Base-by-base conservation (phyloP, 2,797 vertebrate species). In the Sciurus carolinensis region DNA sequence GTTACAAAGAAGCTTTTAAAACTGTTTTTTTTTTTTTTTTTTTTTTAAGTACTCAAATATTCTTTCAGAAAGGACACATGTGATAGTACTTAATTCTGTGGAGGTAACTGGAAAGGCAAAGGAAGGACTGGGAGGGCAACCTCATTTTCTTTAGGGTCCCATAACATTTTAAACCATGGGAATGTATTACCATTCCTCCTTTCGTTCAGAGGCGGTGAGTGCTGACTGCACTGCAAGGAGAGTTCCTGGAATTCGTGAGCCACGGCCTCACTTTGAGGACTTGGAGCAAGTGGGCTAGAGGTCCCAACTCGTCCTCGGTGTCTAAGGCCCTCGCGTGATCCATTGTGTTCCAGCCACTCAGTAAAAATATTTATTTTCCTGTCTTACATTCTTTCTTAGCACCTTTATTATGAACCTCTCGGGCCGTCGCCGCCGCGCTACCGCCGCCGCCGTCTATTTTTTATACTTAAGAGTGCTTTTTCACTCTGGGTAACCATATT, bases 261-360 rank as follows among this genome's bases (percentile, higher is more conserved):
- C 89, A 99, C 99, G 0, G 99, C 99, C 98, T 99, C 99, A n/a
- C 99, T 99, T 92, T 99, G 99, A 52, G 99, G 99, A 97, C 99
- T 99, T 57, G 99, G 99, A 72, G 99, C 99, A 83, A 99, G 98
- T 99, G 98, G 28, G 98, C 98, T 66, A 98, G 97, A 44, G 99
- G 98, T 73, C 98, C 99, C 50, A 98, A 96, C 80, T 99, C 99
- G 10, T 99, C 99, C 97, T 99, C 99, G 0, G 97, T 85, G 57
- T 98, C 98, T 0, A 98, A 95, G 36, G 98, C 96, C 97, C 98
- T 98, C 96, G 98, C 62, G 97, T 97, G 99, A 98, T 99, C 99
- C 99, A 99, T 99, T 33, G 91, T 98, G 98, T 96, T 98, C 97
- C 98, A 47, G n/a, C 0, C 79, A 90, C 98, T 73, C 36, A 36